Evolutionary conservation across 1,140 invertebrate species (phyloP).

Genomic region (Bactericera cockerelli): DNA sequence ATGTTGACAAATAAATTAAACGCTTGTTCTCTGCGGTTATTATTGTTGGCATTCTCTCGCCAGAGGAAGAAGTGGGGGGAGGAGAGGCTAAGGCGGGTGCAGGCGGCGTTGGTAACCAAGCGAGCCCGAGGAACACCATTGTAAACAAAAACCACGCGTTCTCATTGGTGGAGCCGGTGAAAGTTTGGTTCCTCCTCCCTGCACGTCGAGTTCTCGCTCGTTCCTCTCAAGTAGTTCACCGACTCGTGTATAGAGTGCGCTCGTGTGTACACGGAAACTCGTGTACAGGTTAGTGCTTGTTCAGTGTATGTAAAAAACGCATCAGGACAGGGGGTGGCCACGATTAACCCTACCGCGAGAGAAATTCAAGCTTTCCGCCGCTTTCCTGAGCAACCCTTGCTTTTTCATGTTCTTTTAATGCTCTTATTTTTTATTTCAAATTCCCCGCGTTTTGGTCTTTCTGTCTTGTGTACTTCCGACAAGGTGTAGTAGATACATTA

Average conservation of each 20-base stretch:
- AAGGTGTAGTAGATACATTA: no score
- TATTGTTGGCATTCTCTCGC: neutral
- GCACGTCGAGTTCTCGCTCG: neutral
- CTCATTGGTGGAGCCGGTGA: neutral
- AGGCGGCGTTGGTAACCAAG: neutral
- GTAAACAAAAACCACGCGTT: neutral
- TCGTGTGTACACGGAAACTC: neutral
- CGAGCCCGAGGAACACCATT: neutral
- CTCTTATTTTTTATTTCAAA: no score
- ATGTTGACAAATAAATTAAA: constrained; percentile 7
- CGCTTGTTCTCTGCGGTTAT: neutral
- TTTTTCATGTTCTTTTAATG: no score
- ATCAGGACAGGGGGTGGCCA: no score
- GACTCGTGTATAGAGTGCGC: constrained; percentile 5
- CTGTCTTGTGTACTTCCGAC: no score
- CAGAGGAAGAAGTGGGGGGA: neutral
- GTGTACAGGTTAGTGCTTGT: no score
- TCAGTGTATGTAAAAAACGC: no score
- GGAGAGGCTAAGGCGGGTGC: neutral
- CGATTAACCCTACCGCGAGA: no score
- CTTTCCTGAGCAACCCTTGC: no score
- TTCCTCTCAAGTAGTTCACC: neutral
- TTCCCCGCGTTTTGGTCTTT: no score
- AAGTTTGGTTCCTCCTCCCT: neutral
- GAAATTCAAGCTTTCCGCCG: no score